Percentiles rank a stretch among this genome's conserved stretches.
Conservation (phyloP, 2,797 vertebrate species). For the Acomys russatus region DNA sequence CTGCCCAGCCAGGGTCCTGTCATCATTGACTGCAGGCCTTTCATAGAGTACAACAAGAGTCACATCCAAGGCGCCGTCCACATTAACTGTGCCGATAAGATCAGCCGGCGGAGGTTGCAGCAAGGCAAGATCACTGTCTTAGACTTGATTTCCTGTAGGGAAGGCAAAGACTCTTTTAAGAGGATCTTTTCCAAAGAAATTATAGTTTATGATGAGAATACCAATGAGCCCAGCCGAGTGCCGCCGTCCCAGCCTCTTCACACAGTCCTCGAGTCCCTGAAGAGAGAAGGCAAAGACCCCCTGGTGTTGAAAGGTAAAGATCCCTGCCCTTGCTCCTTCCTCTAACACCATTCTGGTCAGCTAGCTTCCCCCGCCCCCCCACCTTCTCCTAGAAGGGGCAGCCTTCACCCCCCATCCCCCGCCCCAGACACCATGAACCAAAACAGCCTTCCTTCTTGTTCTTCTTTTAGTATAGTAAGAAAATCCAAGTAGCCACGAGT, state of each 20-base stretch:
- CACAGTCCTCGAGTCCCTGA: slow-evolving; percentile 97
- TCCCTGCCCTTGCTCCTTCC: fast-evolving
- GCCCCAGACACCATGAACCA: not conserved
- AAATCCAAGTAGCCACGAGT: not conserved
- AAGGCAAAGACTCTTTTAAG: slow-evolving; percentile 98
- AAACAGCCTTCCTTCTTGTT: not conserved
- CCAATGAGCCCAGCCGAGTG: slow-evolving; percentile 94
- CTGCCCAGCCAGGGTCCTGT: slow-evolving; percentile 94
- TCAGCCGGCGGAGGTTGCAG: slow-evolving; percentile 97
- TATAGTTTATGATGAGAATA: slow-evolving; percentile 98
- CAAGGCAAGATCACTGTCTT: slow-evolving; percentile 99
- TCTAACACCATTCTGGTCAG: not conserved
- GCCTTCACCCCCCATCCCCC: not conserved
- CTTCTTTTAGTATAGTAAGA: not conserved
- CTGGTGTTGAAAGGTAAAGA: slow-evolving; percentile 97
- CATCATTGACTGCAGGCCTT: slow-evolving; percentile 98
- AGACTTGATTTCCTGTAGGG: slow-evolving; percentile 97
- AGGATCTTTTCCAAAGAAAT: slow-evolving; percentile 99
- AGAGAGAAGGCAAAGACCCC: slow-evolving; percentile 98
- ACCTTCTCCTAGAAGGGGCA: not conserved
- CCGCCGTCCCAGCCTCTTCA: slow-evolving; percentile 96
- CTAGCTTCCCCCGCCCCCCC: not conserved
- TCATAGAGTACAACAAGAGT: slow-evolving; percentile 99
- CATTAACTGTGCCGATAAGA: slow-evolving; percentile 99
- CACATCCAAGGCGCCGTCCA: slow-evolving; percentile 98